Evolutionary conservation across 2,888 invertebrate species (phyloP), one percentile per base, ranked within the genome.

Genomic region (Ecliptopera silaceata): DNA sequence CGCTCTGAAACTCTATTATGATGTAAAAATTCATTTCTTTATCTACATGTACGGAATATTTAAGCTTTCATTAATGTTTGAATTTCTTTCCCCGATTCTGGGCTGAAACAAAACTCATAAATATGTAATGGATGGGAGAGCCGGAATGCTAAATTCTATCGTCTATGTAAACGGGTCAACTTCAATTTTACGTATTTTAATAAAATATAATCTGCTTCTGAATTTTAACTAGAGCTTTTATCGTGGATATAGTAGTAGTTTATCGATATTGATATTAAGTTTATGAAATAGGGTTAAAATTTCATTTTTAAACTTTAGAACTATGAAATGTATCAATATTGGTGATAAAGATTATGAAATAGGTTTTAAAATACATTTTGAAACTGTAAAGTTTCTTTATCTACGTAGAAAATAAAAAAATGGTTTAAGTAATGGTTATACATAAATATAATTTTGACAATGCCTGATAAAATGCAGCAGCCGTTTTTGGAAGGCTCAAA

Each of bases 31-130:
- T 82, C 80, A 82, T 84, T 85, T 84, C 80, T 84, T 80, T 84
- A 84, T 87, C 84, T 85, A 85, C 84, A 86, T 83, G 84, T 82
- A 82, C 80, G 75, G 86, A 88, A 90, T 88, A 87, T 87, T 86
- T 80, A 83, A 86, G 72, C 83, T 75, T 84, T 87, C 87, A 88
- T 89, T 89, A 89, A 89, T 89, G 82, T 89, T 89, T 86, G 83
- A 88, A 80, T 88, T 89, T 84, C 84, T 83, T 84, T 79, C 79
- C 71, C 77, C 82, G 83, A 87, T 87, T 57, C 79, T 73, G 79
- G 69, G 77, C 73, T 80, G 82, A 79, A 83, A 86, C 84, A 84
- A 80, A 82, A 74, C 84, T 90, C 89, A 90, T 90, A 90, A 90
- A 90, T 90, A 90, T 90, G 86, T 88, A 89, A 86, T 81, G 76